Evolutionary conservation across 2,113 vertebrate genomes (phyloP), one percentile per base, ranked within the genome.

Genomic region (Phaethon lepturus): DNA sequence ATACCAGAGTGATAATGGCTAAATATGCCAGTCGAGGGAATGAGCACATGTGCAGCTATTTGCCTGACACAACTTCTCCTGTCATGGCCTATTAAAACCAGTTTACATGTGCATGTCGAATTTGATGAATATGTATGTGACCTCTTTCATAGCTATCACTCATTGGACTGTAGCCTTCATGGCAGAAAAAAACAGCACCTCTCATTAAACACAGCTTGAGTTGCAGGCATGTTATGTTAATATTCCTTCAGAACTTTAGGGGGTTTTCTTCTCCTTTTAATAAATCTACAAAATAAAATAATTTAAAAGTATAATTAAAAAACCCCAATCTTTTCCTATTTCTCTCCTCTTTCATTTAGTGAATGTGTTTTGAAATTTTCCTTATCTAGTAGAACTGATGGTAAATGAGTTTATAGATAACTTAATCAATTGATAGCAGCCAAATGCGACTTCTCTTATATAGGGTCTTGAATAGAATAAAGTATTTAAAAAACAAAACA

Each of bases 51-150:
- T 98, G 98, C 98, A 97, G 98, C 97, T 97, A 98, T 98, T 98
- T 98, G 98, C 98, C 98, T 86, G 97, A 98, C 98, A 99, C 98
- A 98, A 99, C 99, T 98, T 98, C 97, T 98, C 97, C 99, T 99
- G 99, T 99, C 99, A 99, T 98, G 98, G 98, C 98, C 98, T 98
- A 99, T 99, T 99, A 99, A 99, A 99, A 98, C 98, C 98, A 98
- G 98, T 99, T 99, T 99, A 99, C 99, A 99, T 99, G 99, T 99
- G 99, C 99, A 99, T 98, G 99, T 99, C 98, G 98, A 99, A 99
- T 99, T 98, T 98, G 98, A 99, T 99, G 99, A 99, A 99, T 99
- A 99, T 99, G 99, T 98, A 99, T 99, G 99, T 99, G 99, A 99
- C 99, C 99, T 99, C 99, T 98, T 99, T 99, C 98, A 98, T 98